Evolutionary conservation across 2,888 invertebrate species (phyloP).

Genomic region (Meliscaeva auricollis): DNA sequence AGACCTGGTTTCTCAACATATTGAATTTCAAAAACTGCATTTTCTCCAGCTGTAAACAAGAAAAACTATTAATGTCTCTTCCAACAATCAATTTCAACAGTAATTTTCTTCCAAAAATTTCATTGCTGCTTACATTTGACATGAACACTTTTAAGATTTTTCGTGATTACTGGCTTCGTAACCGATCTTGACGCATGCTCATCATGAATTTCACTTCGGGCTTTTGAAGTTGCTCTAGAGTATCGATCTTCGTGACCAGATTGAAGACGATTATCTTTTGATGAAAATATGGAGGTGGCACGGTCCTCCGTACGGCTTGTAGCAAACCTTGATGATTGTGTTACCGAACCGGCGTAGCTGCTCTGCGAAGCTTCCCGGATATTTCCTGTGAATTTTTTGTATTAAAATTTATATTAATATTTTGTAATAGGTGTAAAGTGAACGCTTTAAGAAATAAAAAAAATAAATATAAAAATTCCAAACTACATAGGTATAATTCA

Average conservation of each 20-base stretch:
- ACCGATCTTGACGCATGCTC: conserved; percentile 81
- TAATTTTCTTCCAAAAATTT: background rate
- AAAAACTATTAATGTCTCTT: background rate
- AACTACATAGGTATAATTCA: conserved; percentile 5
- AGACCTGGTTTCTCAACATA: conserved; percentile 87
- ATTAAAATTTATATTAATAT: background rate
- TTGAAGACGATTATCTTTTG: conserved; percentile 45
- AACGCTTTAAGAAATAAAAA: background rate
- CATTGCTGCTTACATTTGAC: conserved; percentile 90
- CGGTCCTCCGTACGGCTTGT: conserved; percentile 57
- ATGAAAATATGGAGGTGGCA: conserved; percentile 62
- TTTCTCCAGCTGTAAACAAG: conserved; percentile 89
- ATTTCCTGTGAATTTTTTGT: conserved; percentile 49
- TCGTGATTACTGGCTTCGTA: conserved; percentile 89
- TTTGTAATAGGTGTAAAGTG: background rate
- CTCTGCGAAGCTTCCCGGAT: conserved; percentile 56
- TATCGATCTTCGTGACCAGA: conserved; percentile 50
- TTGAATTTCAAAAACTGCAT: conserved; percentile 91
- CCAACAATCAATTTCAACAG: background rate
- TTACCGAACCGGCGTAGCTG: conserved; percentile 63
- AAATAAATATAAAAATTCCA: background rate
- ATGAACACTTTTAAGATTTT: conserved; percentile 90
- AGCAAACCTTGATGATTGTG: conserved; percentile 56
- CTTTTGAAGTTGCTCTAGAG: conserved; percentile 48
- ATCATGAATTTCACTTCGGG: conserved; percentile 75